phyloP scores from a whole-genome alignment of 2,797 vertebrate genomes.

The Neosilurus hyrtlii region DNA sequence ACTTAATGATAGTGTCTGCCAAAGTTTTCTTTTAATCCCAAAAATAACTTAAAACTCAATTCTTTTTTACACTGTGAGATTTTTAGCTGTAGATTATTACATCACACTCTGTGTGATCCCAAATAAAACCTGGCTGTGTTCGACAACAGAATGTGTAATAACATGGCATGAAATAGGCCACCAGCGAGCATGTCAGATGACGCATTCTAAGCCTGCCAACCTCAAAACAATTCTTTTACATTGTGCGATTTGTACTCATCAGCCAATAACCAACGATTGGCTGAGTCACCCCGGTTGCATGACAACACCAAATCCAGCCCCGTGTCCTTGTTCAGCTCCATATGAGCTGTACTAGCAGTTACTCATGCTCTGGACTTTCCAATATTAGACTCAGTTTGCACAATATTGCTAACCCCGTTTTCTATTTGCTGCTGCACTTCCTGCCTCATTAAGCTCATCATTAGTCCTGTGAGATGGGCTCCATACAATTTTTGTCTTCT shows the following conservation, averaged over 20 bases:
- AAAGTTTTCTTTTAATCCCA: background rate
- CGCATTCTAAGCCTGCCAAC: background rate
- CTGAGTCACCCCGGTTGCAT: background rate
- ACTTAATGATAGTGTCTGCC: background rate
- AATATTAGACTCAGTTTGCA: conserved; percentile 9
- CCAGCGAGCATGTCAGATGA: background rate
- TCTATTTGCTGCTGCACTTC: conserved; percentile 17
- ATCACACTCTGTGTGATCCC: background rate
- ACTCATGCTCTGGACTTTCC: background rate
- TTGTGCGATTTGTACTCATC: background rate
- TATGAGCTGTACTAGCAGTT: background rate
- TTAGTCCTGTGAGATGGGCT: conserved; percentile 13
- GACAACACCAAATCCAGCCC: background rate
- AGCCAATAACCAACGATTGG: background rate
- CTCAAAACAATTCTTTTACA: background rate
- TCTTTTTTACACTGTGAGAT: background rate
- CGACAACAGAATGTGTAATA: background rate
- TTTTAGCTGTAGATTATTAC: background rate
- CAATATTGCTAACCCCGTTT: background rate
- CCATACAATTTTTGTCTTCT: conserved; percentile 6
- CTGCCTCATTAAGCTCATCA: conserved; percentile 16
- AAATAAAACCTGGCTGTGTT: background rate
- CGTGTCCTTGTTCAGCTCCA: background rate
- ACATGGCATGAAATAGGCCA: background rate
- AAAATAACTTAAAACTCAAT: background rate